phyloP scores from a whole-genome alignment of 2,797 vertebrate genomes.

The Semaprochilodus insignis region DNA sequence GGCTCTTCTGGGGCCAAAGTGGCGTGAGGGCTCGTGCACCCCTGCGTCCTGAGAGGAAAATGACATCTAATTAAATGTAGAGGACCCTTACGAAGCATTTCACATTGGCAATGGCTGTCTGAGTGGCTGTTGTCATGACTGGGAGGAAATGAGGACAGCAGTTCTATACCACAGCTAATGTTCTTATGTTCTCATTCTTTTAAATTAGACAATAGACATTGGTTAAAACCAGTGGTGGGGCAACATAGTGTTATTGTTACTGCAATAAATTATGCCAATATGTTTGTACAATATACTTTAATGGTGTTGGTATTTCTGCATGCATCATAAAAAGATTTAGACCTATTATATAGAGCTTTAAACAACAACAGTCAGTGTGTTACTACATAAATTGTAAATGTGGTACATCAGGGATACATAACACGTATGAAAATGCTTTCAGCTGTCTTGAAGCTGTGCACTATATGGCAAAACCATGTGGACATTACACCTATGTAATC shows the following conservation, averaged over 20 bases:
- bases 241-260: neutral
- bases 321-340: no score
- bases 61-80: slow-evolving; percentile 22
- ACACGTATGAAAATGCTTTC: no score
- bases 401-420: no score
- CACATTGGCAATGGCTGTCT: neutral
- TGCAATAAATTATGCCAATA: neutral
- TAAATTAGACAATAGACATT: neutral
- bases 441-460: no score
- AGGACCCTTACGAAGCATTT: slow-evolving; percentile 4
- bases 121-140: neutral
- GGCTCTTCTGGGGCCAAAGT: neutral
- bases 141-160: neutral
- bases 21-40: neutral
- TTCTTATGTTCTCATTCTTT: neutral
- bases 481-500: no score
- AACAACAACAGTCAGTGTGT: no score
- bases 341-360: no score
- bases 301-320: neutral
- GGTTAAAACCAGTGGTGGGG: neutral
- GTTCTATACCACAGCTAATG: neutral
- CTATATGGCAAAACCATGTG: no score
- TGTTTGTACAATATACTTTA: neutral
- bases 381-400: no score
- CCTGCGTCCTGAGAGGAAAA: slow-evolving; percentile 16